These are phyloP conservation scores for Scylla paramamosain DNA, from an alignment of 1,140 invertebrate genomes.

Conservation along the genomic window DNA sequence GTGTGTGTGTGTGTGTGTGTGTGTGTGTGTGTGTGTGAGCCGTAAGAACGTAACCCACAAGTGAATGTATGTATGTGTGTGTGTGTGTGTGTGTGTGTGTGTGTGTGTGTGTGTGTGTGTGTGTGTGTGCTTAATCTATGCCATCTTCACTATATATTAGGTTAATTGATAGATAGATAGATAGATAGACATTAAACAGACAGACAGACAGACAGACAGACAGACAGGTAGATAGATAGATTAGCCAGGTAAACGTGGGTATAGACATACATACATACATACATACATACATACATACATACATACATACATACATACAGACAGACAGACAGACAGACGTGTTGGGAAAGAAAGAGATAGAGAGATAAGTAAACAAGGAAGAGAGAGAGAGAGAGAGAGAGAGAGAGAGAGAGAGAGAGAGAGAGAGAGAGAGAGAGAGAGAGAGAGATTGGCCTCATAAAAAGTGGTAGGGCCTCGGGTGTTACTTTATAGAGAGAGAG, in stretches of 20 bases:
- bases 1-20: too few species aligned
- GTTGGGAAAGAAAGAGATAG: neutral
- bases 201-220: neutral
- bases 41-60: too few species aligned
- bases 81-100: neutral
- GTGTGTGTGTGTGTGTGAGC: too few species aligned
- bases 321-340: neutral
- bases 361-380: too few species aligned
- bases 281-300: neutral
- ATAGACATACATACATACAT: neutral
- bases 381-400: neutral
- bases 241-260: neutral
- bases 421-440: neutral
- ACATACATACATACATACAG: neutral
- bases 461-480: too few species aligned
- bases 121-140: neutral
- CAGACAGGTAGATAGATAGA: neutral
- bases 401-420: conserved; percentile 38
- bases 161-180: neutral
- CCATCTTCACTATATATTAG: neutral
- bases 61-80: neutral
- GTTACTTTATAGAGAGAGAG: too few species aligned
- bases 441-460: too few species aligned
- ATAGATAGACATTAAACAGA: neutral
- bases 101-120: neutral